Base-by-base conservation (phyloP, 2,888 invertebrate species). In the Aphrophora alni region DNA sequence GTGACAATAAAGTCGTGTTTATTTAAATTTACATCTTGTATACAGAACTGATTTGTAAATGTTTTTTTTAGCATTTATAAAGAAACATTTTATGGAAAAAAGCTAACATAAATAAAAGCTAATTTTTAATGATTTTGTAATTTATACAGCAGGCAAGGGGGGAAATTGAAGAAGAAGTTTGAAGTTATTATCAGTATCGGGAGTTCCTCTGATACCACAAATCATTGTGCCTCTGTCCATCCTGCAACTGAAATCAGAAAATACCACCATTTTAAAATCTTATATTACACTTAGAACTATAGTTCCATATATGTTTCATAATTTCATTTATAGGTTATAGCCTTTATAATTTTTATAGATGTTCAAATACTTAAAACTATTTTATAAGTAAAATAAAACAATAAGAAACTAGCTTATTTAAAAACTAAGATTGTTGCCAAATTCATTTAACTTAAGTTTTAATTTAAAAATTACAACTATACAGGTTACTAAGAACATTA, bases 1-100 rank as follows among this genome's bases (percentile, higher is more conserved):
- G 33, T 33, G 44, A 21, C 24, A 77, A n/a, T n/a, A n/a, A n/a
- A n/a, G 59, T 76, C 44, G 73, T 71, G 28, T 77, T 68, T 75
- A 75, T 75, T 79, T 75, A 38, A 79, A 79, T 79, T 26, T 79
- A 79, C 79, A 79, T 33, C 69, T 73, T 75, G 44, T 69, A 77
- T 70, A 77, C 38, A 75, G 44, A 44, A 10, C 21, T 21, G 1
- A 59, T 59, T 21, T 25, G 69, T 74, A 79, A 79, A 44, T n/a
- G 27, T 33, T n/a, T n/a, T 72, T 33, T 28, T 76, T 72, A 75
- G 71, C 59, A 59, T 21, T 59, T 21, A 21, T 21, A 21, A 21
- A 59, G 59, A 21, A 59, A 59, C 59, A 59, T 59, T 59, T 59
- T 59, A 59, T 59, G 59, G 21, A n/a, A 59, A 59, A 59, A 21